Percentiles rank a stretch among this genome's conserved stretches.
Evolutionary conservation across 2,797 vertebrate genomes (phyloP).

Genomic region (Sus cebifrons): DNA sequence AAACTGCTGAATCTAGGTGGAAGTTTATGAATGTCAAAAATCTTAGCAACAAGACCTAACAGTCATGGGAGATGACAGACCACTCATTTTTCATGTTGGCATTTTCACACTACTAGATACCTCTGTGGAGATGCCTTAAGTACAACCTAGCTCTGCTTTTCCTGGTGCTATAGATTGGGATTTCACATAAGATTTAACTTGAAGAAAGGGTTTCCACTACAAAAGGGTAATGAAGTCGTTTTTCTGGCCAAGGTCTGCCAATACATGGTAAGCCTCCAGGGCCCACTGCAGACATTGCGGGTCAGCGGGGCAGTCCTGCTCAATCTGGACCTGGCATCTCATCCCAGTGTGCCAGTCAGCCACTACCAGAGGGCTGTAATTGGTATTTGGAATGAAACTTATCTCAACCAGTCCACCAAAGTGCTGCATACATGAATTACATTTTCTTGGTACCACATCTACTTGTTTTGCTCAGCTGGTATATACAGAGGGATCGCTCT

Average conservation of each 20-base stretch:
- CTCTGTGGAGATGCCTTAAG: not conserved
- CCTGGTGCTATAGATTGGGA: not conserved
- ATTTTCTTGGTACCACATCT: not conserved
- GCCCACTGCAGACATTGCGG: not conserved
- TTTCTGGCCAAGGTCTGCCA: not conserved
- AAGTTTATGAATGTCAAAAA: not conserved
- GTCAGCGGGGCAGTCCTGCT: not conserved
- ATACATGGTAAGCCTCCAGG: not conserved
- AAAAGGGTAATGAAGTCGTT: slow-evolving; percentile 13
- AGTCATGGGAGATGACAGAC: not conserved
- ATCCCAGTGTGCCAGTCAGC: too few relatives aligned
- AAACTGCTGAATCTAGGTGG: not conserved
- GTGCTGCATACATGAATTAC: not conserved
- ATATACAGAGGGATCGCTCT: not conserved
- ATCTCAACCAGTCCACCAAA: not conserved
- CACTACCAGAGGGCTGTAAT: not conserved
- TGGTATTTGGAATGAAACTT: not conserved
- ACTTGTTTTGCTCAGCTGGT: slow-evolving; percentile 7
- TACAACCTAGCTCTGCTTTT: not conserved
- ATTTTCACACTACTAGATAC: not conserved
- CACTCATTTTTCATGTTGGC: not conserved
- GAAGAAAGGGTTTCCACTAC: not conserved
- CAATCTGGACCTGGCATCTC: not conserved
- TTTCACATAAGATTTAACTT: slow-evolving; percentile 31
- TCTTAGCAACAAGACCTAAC: not conserved